Evolutionary conservation across 2,888 invertebrate genomes (phyloP).

Genomic region (Parthenolecanium corni): DNA sequence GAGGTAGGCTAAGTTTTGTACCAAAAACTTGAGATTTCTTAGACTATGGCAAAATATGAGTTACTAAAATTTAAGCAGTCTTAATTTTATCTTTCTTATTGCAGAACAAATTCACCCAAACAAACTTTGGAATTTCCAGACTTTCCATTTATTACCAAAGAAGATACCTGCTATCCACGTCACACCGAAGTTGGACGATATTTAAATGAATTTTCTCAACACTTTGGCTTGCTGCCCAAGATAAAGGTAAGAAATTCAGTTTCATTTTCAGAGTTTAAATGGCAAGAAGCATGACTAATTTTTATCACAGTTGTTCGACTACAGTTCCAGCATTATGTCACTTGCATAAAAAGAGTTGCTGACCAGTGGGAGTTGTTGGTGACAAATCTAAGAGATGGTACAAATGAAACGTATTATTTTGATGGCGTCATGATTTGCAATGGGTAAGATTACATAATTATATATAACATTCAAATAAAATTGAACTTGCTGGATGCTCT

Average conservation of each 20-base stretch:
- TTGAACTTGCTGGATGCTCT: background rate
- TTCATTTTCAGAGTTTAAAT: background rate
- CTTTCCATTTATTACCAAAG: conserved; percentile 59
- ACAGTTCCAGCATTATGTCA: conserved; percentile 28
- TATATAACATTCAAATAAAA: background rate
- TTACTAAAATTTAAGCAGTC: too few species aligned
- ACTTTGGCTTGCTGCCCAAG: conserved; percentile 49
- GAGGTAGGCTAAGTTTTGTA: too few species aligned
- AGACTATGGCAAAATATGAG: too few species aligned
- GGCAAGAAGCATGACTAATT: background rate
- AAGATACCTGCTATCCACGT: conserved; percentile 50
- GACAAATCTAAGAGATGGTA: conserved; percentile 36
- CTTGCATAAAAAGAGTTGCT: conserved; percentile 7
- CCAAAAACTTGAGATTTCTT: too few species aligned
- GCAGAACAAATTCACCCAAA: conserved; percentile 83
- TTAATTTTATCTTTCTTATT: conserved; percentile 35
- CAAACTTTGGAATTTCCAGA: conserved; percentile 88
- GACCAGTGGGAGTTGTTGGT: conserved; percentile 38
- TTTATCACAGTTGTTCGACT: background rate
- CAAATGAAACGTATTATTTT: conserved; percentile 36
- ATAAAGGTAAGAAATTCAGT: conserved; percentile 46
- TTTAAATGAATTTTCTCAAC: conserved; percentile 52
- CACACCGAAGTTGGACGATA: conserved; percentile 58
- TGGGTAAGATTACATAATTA: conserved; percentile 33
- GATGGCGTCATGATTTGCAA: conserved; percentile 41